Conservation (phyloP, 2,113 vertebrate genomes). For the Pollachius pollachius region DNA sequence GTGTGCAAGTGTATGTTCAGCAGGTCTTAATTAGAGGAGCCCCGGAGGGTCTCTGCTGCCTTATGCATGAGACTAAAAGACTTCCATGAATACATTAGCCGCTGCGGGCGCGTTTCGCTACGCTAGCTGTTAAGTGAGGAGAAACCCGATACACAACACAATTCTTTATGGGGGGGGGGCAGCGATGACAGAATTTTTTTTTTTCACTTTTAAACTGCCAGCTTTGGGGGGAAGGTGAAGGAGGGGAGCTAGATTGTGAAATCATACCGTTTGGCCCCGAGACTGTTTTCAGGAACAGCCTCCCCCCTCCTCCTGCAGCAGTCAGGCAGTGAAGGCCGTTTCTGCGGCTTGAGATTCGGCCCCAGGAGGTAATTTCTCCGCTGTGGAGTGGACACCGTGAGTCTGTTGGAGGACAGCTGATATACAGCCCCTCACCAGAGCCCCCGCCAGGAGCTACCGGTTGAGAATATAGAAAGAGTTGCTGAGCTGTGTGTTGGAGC, state of each 20-base stretch:
- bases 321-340: constrained; percentile 39
- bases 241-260: not conserved
- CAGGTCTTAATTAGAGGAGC: constrained; percentile 59
- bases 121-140: constrained; percentile 3
- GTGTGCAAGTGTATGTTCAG: constrained; percentile 55
- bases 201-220: no score
- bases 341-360: constrained; percentile 52
- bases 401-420: constrained; percentile 52
- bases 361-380: constrained; percentile 54
- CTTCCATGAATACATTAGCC: constrained; percentile 61
- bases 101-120: constrained; percentile 29
- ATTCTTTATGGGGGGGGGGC: constrained; percentile 31
- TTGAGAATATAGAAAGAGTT: constrained; percentile 14
- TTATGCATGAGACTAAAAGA: constrained; percentile 56
- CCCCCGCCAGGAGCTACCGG: constrained; percentile 47
- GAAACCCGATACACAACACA: constrained; percentile 54
- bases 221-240: not conserved
- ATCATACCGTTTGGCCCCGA: not conserved
- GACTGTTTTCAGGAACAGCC: not conserved
- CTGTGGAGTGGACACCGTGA: constrained; percentile 44
- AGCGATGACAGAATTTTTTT: no score
- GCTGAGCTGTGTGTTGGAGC: constrained; percentile 58
- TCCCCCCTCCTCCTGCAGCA: constrained; percentile 29
- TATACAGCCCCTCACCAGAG: constrained; percentile 43
- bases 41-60: constrained; percentile 32